Percentiles rank a stretch among this genome's conserved stretches.
Conservation (phyloP, 2,797 vertebrate species). For the Syngnathus acus region DNA sequence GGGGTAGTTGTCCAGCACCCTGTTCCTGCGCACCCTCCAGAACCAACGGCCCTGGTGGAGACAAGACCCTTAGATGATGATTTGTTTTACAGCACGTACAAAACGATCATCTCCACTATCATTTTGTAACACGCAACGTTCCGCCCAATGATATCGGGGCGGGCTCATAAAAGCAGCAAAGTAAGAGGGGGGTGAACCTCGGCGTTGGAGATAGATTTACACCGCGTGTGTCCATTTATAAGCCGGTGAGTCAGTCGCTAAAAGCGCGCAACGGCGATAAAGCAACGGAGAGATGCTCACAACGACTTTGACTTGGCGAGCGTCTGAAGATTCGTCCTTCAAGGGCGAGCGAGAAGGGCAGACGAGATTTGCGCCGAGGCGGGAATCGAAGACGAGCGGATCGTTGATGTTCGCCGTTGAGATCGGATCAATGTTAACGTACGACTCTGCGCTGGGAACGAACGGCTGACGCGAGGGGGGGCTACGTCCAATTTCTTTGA, state of each 20-base stretch:
- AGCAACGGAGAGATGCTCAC: conserved; percentile 43
- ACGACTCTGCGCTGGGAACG: neutral
- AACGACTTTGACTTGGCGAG: conserved; percentile 51
- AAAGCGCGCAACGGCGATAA: conserved; percentile 41
- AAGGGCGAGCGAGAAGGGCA: conserved; percentile 18
- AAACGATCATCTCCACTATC: neutral
- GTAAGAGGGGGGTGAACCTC: neutral
- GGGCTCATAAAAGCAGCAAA: neutral
- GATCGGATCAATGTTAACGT: neutral
- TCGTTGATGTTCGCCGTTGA: neutral
- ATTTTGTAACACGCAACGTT: neutral
- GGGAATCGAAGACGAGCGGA: neutral
- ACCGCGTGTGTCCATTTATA: conserved; percentile 11
- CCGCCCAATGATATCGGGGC: neutral
- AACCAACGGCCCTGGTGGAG: conserved; percentile 86
- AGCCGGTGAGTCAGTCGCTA: conserved; percentile 45
- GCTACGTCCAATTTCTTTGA: neutral
- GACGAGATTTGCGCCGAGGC: neutral
- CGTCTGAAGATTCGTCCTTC: conserved; percentile 42
- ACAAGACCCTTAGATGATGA: neutral
- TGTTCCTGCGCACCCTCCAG: conserved; percentile 92
- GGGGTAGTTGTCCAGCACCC: conserved; percentile 93
- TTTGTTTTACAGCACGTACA: neutral
- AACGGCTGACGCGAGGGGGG: neutral
- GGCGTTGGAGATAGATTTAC: neutral